A percentile compares a stretch with the other conserved stretches of the same genome.
phyloP scores from a whole-genome alignment of 2,888 invertebrate genomes.

The Metallyticus violacea region DNA sequence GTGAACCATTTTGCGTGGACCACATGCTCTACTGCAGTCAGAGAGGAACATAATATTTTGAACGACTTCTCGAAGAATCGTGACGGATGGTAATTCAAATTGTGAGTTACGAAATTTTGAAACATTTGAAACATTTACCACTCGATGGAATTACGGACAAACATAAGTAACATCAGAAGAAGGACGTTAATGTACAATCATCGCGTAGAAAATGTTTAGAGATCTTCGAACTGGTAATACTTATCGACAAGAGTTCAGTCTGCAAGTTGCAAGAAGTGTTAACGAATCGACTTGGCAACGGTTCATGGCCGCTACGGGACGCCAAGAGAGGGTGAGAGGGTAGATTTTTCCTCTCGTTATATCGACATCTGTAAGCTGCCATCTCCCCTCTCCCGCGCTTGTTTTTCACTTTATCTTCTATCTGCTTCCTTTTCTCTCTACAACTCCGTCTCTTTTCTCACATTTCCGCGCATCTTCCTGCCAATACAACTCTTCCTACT shows the following conservation, averaged over 20 bases:
- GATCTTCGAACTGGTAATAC: not conserved
- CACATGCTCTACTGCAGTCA: no score
- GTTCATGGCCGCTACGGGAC: not conserved
- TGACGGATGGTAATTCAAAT: no score
- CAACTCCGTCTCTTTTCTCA: not conserved
- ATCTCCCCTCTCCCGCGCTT: not conserved
- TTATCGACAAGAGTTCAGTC: not conserved
- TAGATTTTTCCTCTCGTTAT: conserved; percentile 5
- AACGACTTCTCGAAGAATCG: no score
- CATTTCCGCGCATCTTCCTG: not conserved
- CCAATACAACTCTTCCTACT: conserved; percentile 1
- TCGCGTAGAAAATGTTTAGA: not conserved
- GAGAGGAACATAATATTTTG: no score
- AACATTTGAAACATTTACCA: not conserved
- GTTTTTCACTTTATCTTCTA: conserved; percentile 13
- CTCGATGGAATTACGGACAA: no score
- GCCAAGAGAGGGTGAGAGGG: not conserved
- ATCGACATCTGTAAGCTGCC: conserved; percentile 15
- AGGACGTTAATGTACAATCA: not conserved
- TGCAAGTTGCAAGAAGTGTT: not conserved
- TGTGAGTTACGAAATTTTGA: no score
- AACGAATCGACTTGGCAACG: conserved; percentile 15
- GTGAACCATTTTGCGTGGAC: no score
- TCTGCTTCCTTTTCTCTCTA: not conserved
- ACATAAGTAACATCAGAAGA: not conserved